Percentiles rank a stretch among this genome's conserved stretches.
Conservation (phyloP, 2,888 invertebrate species). For the Oligia fasciuncula region DNA sequence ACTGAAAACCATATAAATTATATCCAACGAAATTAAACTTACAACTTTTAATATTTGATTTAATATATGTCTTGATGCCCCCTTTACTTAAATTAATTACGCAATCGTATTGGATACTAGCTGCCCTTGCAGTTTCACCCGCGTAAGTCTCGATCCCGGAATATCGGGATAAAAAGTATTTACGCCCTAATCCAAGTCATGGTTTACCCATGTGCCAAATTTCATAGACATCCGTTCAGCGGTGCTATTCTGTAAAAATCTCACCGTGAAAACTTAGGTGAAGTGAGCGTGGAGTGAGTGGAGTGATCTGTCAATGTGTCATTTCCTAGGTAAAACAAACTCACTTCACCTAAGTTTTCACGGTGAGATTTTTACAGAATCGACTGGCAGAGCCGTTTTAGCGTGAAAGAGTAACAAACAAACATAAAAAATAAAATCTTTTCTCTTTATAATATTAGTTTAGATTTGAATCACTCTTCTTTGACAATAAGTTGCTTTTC, state of each 20-base stretch:
- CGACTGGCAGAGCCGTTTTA: not conserved
- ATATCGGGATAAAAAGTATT: not conserved
- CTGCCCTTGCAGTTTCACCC: not conserved
- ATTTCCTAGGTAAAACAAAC: too few species aligned
- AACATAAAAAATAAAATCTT: not conserved
- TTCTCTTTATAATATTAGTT: not conserved
- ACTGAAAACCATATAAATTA: slow-evolving; percentile 23
- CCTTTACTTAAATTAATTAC: slow-evolving; percentile 9
- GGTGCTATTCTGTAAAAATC: too few species aligned
- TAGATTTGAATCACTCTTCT: not conserved
- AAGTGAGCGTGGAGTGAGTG: too few species aligned
- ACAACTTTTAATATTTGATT: slow-evolving; percentile 7
- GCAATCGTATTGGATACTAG: not conserved
- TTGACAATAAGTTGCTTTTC: not conserved
- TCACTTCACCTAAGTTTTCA: too few species aligned
- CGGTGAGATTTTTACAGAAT: too few species aligned
- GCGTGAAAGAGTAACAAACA: not conserved
- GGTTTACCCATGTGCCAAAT: not conserved
- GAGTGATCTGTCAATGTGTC: too few species aligned
- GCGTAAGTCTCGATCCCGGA: not conserved
- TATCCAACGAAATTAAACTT: slow-evolving; percentile 5
- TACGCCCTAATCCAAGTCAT: not conserved
- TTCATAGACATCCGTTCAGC: not conserved
- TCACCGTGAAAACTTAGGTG: too few species aligned
- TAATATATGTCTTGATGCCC: slow-evolving; percentile 3